Evolutionary conservation across 2,888 invertebrate genomes (phyloP).

Genomic region (Dyspetes luteomarginatus): DNA sequence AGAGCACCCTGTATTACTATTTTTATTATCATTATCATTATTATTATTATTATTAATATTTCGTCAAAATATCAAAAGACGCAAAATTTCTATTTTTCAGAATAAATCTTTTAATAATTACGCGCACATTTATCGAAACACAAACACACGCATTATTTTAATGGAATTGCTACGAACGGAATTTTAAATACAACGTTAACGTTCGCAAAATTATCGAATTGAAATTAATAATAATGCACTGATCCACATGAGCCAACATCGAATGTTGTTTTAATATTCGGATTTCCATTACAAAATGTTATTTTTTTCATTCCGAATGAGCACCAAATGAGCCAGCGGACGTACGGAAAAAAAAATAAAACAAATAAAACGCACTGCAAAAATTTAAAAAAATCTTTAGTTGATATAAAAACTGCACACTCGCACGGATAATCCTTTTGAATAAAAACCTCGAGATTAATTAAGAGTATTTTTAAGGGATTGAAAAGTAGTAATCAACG

Average conservation of each 20-base stretch:
- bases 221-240: too few species aligned
- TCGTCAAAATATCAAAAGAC: slow-evolving; percentile 32
- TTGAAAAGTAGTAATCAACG: slow-evolving; percentile 48
- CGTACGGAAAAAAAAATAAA: slow-evolving; percentile 34
- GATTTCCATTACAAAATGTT: too few species aligned
- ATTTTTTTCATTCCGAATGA: too few species aligned
- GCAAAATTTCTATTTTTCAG: slow-evolving; percentile 12
- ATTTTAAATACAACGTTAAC: too few species aligned
- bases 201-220: too few species aligned
- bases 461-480: slow-evolving; percentile 51
- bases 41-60: slow-evolving; percentile 48
- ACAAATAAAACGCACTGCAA: slow-evolving; percentile 1
- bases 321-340: slow-evolving; percentile 1
- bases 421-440: slow-evolving; percentile 60
- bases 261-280: too few species aligned
- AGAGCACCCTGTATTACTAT: slow-evolving; percentile 41
- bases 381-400: slow-evolving; percentile 38
- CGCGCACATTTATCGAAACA: slow-evolving; percentile 45
- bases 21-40: slow-evolving; percentile 26
- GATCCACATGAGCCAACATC: too few species aligned
- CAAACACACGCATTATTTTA: too few species aligned
- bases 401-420: slow-evolving; percentile 60
- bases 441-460: slow-evolving; percentile 46
- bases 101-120: slow-evolving; percentile 36
- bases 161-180: too few species aligned